These are phyloP conservation scores for Amiota minor DNA, from an alignment of 2,888 invertebrate species.

Conservation along the genomic window DNA sequence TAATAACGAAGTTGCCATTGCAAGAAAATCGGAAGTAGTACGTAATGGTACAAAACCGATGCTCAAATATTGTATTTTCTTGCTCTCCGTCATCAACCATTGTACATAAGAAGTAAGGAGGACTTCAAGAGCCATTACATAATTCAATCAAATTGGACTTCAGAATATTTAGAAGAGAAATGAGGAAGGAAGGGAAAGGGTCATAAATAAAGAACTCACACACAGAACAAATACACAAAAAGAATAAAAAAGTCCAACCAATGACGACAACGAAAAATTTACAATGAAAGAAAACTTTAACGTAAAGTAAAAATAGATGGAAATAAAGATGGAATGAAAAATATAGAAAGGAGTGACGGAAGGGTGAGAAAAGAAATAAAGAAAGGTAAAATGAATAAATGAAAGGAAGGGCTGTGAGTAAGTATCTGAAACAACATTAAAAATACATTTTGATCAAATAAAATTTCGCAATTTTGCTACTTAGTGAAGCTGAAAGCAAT, in stretches of 20 bases:
- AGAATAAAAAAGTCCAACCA: neutral
- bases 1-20: neutral
- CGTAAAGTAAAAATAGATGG: neutral
- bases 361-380: neutral
- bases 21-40: constrained; percentile 2
- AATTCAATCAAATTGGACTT: constrained; percentile 22
- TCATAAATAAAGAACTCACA: neutral
- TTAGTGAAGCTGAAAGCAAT: neutral
- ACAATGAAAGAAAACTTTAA: neutral
- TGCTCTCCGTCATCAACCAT: neutral
- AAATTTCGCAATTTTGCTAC: constrained; percentile 11
- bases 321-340: neutral
- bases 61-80: neutral
- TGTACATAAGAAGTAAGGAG: neutral
- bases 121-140: constrained; percentile 1
- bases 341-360: neutral
- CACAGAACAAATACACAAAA: neutral
- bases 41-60: neutral
- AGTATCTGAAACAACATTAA: neutral
- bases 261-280: neutral
- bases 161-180: neutral
- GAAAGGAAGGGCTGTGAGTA: neutral
- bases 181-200: neutral
- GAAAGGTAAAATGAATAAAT: neutral
- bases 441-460: constrained; percentile 19